phyloP scores from a whole-genome alignment of 2,797 vertebrate species.

The Syngnathus rostellatus region DNA sequence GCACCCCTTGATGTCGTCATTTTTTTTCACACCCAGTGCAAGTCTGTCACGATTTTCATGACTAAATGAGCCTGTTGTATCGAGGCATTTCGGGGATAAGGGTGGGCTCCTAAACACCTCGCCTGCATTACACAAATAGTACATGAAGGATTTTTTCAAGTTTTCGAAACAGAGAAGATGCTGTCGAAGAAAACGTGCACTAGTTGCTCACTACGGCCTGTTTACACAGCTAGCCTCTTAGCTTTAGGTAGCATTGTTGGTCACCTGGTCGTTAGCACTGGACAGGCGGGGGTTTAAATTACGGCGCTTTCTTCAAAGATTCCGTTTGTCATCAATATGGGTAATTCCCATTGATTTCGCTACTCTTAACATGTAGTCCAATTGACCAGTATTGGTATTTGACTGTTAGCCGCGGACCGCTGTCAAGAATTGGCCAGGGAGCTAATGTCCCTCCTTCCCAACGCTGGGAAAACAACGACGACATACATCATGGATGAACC shows the following conservation, averaged over 20 bases:
- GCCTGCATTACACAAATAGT: neutral
- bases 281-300: neutral
- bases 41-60: neutral
- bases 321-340: neutral
- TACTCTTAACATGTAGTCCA: neutral
- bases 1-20: neutral
- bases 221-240: slow-evolving; percentile 53
- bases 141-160: neutral
- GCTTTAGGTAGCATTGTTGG: slow-evolving; percentile 18
- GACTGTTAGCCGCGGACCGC: slow-evolving; percentile 32
- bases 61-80: slow-evolving; percentile 1
- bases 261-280: slow-evolving; percentile 11
- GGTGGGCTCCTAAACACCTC: neutral
- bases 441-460: slow-evolving; percentile 42
- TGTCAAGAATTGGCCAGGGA: slow-evolving; percentile 49
- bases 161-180: slow-evolving; percentile 21
- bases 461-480: slow-evolving; percentile 55
- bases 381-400: slow-evolving; percentile 36
- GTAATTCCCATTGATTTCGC: neutral
- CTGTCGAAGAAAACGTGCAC: slow-evolving; percentile 37
- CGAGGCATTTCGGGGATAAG: neutral
- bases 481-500: slow-evolving; percentile 25
- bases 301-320: neutral
- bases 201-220: slow-evolving; percentile 41
- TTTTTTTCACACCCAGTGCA: neutral